phyloP scores from a whole-genome alignment of 2,888 invertebrate species.

The Vesta saturnalis region DNA sequence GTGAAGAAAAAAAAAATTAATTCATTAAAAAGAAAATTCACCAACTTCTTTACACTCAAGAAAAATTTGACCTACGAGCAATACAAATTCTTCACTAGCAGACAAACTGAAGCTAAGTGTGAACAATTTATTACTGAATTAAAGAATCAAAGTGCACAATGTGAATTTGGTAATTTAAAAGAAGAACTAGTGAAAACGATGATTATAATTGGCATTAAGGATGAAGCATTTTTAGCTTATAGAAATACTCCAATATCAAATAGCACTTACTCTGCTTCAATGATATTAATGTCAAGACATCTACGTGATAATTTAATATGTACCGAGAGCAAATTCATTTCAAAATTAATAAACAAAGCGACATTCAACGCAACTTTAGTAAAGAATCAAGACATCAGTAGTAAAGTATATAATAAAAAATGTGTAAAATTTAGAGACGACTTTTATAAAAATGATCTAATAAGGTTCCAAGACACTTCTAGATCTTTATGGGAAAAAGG shows the following conservation, averaged over 20 bases:
- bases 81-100: conserved; percentile 2
- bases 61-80: neutral
- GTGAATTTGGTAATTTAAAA: neutral
- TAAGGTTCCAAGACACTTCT: conserved; percentile 2
- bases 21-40: neutral
- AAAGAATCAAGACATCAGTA: neutral
- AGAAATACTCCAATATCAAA: conserved; percentile 33
- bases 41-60: neutral
- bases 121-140: conserved; percentile 3
- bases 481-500: conserved; percentile 8
- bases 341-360: conserved; percentile 17
- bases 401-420: neutral
- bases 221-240: conserved; percentile 32
- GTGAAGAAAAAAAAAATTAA: neutral
- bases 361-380: neutral
- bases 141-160: neutral
- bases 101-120: neutral
- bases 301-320: conserved; percentile 15
- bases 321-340: neutral
- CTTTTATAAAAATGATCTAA: neutral
- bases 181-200: neutral
- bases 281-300: conserved; percentile 17
- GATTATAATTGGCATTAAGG: conserved; percentile 7
- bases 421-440: conserved; percentile 3
- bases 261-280: conserved; percentile 2